Base-by-base conservation (phyloP, 2,888 invertebrate genomes). In the Himalopsyche japonica region DNA sequence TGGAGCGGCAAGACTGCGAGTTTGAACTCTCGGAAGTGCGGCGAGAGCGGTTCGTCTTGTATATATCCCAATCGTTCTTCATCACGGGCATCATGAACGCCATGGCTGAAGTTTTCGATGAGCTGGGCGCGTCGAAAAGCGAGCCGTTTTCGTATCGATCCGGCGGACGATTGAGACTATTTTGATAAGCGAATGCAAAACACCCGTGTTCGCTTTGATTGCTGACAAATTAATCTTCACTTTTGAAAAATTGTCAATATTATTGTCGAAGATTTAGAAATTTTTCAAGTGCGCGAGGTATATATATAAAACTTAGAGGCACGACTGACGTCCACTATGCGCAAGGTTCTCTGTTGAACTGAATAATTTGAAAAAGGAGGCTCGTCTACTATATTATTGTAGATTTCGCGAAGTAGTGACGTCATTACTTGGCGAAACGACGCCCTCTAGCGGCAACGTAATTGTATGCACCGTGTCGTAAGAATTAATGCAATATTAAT, bases 71-170 rank as follows among this genome's bases (percentile, higher is more conserved):
- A 91, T 97, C 97, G 93, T 97, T 97, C 93, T 97, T 97, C 92
- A 97, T 95, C 87, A 97, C 97, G 85, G 97, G 97, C 96, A 97
- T 97, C 97, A 97, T 97, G 92, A 97, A 97, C 93, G 97, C 97
- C 97, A 97, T 97, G 84, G 85, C 81, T 79, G 82, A 47, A 83
- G 82, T 79, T 83, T 83, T 76, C 80, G 78, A 27, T 70, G 70
- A 70, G 77, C 77, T 77, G 77, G 77, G 77, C 34, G 77, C 30
- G 70, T 70, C 30, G 70, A 70, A 70, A 70, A 70, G 70, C 12
- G 30, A 70, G 70, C 81, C 81, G 64, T 84, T 77, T 80, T 84
- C 64, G 82, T 84, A 84, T 84, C 79, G 81, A 84, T 77, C 84
- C 81, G 79, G 32, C 64, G 47, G 48, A 70, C 76, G 82, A 70